Conservation (phyloP, 2,888 invertebrate species). For the Coelinius sp. region DNA sequence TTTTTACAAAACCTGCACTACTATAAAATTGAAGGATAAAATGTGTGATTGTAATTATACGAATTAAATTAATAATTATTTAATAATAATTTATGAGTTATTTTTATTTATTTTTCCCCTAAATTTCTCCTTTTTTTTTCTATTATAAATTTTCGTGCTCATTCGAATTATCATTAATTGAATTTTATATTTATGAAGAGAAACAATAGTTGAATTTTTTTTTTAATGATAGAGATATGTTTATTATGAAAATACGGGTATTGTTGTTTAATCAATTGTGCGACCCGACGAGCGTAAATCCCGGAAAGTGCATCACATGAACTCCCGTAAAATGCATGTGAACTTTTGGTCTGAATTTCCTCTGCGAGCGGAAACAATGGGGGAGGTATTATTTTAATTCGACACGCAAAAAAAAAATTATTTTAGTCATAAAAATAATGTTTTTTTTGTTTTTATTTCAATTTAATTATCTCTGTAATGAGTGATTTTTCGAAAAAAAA, state of each 20-base stretch:
- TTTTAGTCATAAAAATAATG: too few species aligned
- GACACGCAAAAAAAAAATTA: background rate
- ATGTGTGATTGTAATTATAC: constrained; percentile 66
- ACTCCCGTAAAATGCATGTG: background rate
- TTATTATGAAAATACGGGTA: background rate
- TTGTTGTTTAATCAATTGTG: background rate
- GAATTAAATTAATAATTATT: constrained; percentile 62
- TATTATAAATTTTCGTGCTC: background rate
- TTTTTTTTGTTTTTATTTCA: too few species aligned
- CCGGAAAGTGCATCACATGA: constrained; percentile 3
- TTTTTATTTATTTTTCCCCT: too few species aligned
- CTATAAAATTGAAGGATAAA: constrained; percentile 43
- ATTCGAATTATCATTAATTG: background rate
- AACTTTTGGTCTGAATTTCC: background rate
- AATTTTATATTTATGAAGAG: background rate
- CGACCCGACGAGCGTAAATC: constrained; percentile 3
- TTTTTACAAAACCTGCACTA: background rate
- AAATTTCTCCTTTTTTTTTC: too few species aligned
- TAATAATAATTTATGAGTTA: constrained; percentile 48
- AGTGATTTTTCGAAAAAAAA: background rate
- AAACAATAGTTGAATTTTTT: too few species aligned
- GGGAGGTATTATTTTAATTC: background rate
- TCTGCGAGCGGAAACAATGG: background rate
- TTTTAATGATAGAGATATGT: background rate
- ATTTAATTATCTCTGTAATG: too few species aligned